phyloP scores from a whole-genome alignment of 2,797 vertebrate species.

The Dendrocincla tyrannina region DNA sequence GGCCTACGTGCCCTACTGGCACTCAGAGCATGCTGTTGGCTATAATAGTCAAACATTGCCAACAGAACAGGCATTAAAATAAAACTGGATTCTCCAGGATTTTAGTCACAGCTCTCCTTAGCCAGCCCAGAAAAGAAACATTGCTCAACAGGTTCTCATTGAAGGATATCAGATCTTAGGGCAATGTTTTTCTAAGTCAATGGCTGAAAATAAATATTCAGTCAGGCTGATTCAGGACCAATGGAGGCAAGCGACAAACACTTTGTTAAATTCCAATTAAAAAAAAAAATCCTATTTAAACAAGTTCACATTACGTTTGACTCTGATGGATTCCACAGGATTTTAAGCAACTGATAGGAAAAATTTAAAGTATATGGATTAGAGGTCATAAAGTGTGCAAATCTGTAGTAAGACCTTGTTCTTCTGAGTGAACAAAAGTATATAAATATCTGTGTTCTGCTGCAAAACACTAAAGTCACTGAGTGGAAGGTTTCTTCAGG shows the following conservation, averaged over 20 bases:
- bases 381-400: neutral
- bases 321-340: neutral
- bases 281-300: neutral
- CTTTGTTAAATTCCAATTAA: neutral
- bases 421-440: neutral
- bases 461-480: neutral
- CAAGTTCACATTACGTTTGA: neutral
- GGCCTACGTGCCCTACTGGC: neutral
- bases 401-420: neutral
- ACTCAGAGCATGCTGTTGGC: neutral
- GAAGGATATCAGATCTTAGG: neutral
- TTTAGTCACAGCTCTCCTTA: neutral
- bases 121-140: neutral
- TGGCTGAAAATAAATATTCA: slow-evolving; percentile 14
- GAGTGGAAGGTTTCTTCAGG: neutral
- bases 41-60: neutral
- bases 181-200: neutral
- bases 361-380: neutral
- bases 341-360: neutral
- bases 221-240: neutral
- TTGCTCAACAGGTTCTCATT: neutral
- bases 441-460: neutral
- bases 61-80: neutral
- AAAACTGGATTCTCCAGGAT: neutral
- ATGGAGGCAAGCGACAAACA: neutral